These are phyloP conservation scores for Palythoa heliodiscus DNA, from an alignment of 92 coral and sea anemone species.

Conservation along the genomic window DNA sequence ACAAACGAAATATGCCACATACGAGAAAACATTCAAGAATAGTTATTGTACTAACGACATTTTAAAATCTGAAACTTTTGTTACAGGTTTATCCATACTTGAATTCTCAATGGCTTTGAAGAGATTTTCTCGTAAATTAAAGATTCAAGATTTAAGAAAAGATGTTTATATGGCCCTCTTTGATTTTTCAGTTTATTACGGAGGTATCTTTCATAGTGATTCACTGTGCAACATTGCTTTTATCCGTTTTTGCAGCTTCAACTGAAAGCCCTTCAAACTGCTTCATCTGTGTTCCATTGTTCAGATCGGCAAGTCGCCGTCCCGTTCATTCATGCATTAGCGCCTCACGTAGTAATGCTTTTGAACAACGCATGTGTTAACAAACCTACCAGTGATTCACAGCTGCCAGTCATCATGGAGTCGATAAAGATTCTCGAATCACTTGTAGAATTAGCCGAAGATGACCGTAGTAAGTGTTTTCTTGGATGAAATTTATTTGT, in stretches of 20 bases:
- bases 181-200: too few relatives aligned
- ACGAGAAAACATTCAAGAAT: too few relatives aligned
- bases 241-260: conserved; percentile 56
- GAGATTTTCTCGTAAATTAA: too few relatives aligned
- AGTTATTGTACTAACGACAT: too few relatives aligned
- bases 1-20: too few relatives aligned
- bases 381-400: conserved; percentile 76
- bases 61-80: too few relatives aligned
- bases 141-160: too few relatives aligned
- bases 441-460: conserved; percentile 83
- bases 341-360: conserved; percentile 88
- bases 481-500: background rate
- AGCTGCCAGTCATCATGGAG: conserved; percentile 74
- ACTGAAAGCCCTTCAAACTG: conserved; percentile 89
- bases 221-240: background rate
- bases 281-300: conserved; percentile 86
- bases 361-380: conserved; percentile 82
- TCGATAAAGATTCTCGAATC: conserved; percentile 86
- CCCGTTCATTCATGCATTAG: conserved; percentile 88
- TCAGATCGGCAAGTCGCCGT: conserved; percentile 73
- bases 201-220: background rate
- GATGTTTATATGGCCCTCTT: background rate
- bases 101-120: too few relatives aligned
- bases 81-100: too few relatives aligned
- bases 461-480: conserved; percentile 76